Base-by-base conservation (phyloP, 2,888 invertebrate species). In the Trimorus sp. region DNA sequence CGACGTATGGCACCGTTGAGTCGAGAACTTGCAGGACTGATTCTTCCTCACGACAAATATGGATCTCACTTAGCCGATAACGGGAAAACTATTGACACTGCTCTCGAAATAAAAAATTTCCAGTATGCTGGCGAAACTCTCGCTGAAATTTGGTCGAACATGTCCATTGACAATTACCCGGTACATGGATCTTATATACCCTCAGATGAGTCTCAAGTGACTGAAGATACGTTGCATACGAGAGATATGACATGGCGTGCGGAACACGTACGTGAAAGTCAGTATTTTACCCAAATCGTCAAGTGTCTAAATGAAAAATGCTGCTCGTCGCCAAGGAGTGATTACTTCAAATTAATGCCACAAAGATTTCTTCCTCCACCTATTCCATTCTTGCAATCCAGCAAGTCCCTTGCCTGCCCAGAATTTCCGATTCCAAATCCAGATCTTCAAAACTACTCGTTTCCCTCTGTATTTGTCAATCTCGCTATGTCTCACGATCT, bases 41-140 rank as follows among this genome's bases (percentile, higher is more conserved):
- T 90, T 60, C 74, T 90, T 15, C 84, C 84, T 4, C 87, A 88
- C 84, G 86, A 87, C 77, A 37, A 79, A 45, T 87, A 81, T 76
- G 89, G 89, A 0, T 82, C 78, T 60, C 89, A 91, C 85, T 83
- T 90, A 16, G 85, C 90, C 81, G 65, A 66, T 12, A 78, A 74
- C 12, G 87, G 86, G 7, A 75, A 63, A 71, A 91, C 88, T 16
- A 84, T 88, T 45, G 87, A 92, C 70, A 48, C 63, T 12, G 79
- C 88, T 26, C 76, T 90, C 15, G 91, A 91, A 84, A 83, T 81
- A 63, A 37, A 82, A 65, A 90, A 91, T 83, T 92, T 92, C 83
- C 70, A 81, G 60, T 74, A 84, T 58, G 90, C 90, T 48, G 90
- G 89, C n/a, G 82, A 89, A 73, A 84, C 84, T 16, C 77, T 92